Evolutionary conservation across 2,888 invertebrate species (phyloP).

Genomic region (Geotrupes spiniger): DNA sequence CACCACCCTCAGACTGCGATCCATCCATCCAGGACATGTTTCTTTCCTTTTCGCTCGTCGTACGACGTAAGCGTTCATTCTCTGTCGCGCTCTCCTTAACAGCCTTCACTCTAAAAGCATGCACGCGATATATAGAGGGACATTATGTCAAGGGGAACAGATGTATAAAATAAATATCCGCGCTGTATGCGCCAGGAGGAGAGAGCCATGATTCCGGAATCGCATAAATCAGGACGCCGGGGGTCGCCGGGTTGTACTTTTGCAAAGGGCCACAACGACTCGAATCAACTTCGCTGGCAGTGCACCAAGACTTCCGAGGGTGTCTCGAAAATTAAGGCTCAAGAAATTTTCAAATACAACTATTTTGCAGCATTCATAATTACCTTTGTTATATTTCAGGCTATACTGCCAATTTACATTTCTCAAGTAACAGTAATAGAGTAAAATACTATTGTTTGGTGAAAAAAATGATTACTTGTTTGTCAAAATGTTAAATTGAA

Average conservation of each 20-base stretch:
- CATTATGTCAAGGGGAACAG: constrained; percentile 64
- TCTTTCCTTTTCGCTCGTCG: constrained; percentile 33
- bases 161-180: constrained; percentile 60
- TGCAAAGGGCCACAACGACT: too few species aligned
- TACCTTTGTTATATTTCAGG: too few species aligned
- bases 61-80: constrained; percentile 18
- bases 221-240: constrained; percentile 59
- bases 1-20: constrained; percentile 39
- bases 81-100: constrained; percentile 47
- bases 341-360: too few species aligned
- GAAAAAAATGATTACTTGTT: too few species aligned
- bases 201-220: constrained; percentile 59
- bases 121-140: constrained; percentile 63
- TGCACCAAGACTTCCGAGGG: too few species aligned
- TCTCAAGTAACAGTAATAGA: too few species aligned
- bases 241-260: constrained; percentile 9
- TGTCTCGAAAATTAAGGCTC: too few species aligned
- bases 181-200: constrained; percentile 50
- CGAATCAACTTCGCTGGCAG: too few species aligned
- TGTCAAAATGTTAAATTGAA: too few species aligned
- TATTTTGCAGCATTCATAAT: too few species aligned
- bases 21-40: constrained; percentile 40
- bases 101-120: constrained; percentile 63
- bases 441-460: too few species aligned
- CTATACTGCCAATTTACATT: too few species aligned